phyloP scores from a whole-genome alignment of 2,113 vertebrate genomes.

The Miniopterus natalensis region DNA sequence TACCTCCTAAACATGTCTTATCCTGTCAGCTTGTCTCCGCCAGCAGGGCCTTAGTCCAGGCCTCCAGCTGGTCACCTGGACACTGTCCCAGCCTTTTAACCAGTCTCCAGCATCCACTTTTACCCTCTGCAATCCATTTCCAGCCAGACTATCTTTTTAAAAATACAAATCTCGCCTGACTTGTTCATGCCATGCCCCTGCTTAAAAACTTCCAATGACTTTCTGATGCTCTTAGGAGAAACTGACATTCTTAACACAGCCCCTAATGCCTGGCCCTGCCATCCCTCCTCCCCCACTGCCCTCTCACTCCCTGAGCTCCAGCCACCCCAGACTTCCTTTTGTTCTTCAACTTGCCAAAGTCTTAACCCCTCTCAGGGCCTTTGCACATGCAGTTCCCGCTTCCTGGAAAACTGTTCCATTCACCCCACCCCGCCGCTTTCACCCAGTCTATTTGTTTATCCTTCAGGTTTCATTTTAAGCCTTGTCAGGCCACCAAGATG shows the following conservation, averaged over 20 bases:
- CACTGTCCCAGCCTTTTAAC: neutral
- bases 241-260: neutral
- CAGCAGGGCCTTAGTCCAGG: neutral
- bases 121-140: neutral
- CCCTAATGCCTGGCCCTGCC: neutral
- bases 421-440: neutral
- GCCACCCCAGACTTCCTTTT: neutral
- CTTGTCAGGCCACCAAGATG: neutral
- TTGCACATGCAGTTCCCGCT: neutral
- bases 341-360: neutral
- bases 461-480: constrained; percentile 9
- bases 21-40: neutral
- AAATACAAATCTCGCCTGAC: neutral
- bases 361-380: neutral
- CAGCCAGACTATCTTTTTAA: neutral
- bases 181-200: neutral
- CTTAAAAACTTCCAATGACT: neutral
- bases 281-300: neutral
- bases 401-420: neutral
- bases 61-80: neutral
- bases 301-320: neutral
- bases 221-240: neutral
- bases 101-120: neutral
- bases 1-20: neutral
- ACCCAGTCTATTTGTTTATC: neutral